These are phyloP conservation scores for Pimephales promelas DNA, from an alignment of 2,113 vertebrate species.

Conservation along the genomic window DNA sequence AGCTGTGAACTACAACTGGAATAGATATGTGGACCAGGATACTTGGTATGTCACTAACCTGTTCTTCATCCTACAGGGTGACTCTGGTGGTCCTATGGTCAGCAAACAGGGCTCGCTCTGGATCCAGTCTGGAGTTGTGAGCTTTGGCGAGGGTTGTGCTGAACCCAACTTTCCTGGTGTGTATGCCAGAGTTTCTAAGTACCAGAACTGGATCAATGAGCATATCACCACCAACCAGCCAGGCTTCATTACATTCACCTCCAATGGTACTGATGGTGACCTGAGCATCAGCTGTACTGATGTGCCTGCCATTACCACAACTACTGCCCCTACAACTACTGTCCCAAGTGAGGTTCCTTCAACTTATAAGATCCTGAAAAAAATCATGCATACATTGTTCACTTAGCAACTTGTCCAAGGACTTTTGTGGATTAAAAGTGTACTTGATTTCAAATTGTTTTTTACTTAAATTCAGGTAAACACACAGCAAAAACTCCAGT, in stretches of 20 bases:
- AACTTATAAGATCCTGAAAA: too few species aligned
- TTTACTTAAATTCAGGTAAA: too few species aligned
- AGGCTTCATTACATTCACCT: conserved; percentile 55
- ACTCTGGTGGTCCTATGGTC: conserved; percentile 77
- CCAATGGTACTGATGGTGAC: conserved; percentile 62
- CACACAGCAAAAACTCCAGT: too few species aligned
- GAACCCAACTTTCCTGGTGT: conserved; percentile 8
- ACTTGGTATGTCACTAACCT: background rate
- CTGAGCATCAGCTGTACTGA: conserved; percentile 32
- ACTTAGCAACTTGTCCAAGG: too few species aligned
- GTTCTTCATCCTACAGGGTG: conserved; percentile 72
- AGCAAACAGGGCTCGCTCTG: conserved; percentile 35
- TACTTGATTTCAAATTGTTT: too few species aligned
- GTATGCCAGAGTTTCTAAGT: conserved; percentile 49
- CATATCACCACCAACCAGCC: conserved; percentile 45
- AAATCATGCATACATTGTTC: too few species aligned
- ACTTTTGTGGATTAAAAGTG: too few species aligned
- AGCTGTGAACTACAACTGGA: background rate
- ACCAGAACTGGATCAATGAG: conserved; percentile 40
- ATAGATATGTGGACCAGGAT: background rate
- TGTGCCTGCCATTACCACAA: background rate
- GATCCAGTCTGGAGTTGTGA: conserved; percentile 73
- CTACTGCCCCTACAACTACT: background rate
- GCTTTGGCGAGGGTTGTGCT: conserved; percentile 79
- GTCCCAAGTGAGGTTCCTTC: conserved; percentile 11